Conservation (phyloP, 2,797 vertebrate genomes). For the Petrocephalus sullivani region DNA sequence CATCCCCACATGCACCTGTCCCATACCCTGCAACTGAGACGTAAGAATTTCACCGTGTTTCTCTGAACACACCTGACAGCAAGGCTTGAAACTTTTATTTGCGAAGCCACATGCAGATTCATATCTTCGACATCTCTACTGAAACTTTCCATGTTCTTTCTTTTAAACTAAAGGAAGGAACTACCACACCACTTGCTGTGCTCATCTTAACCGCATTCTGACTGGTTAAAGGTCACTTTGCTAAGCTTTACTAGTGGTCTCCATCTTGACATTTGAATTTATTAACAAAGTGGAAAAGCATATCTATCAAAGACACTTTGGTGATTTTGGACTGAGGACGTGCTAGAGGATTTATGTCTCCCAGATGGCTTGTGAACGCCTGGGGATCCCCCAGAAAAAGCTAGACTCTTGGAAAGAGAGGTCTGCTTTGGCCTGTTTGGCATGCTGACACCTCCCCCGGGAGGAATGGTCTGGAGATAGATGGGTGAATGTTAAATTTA, state of each 20-base stretch:
- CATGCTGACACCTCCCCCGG: background rate
- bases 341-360: background rate
- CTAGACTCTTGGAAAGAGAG: background rate
- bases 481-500: background rate
- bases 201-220: background rate
- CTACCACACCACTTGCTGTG: background rate
- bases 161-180: background rate
- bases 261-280: background rate
- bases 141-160: background rate
- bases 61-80: background rate
- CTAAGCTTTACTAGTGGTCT: background rate
- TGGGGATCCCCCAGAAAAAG: background rate
- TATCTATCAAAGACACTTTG: background rate
- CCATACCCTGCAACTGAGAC: background rate
- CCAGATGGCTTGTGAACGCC: background rate
- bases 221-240: conserved; percentile 6
- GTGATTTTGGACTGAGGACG: background rate
- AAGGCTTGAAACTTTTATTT: background rate
- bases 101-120: background rate
- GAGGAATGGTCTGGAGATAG: background rate
- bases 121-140: background rate
- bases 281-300: background rate
- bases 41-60: background rate
- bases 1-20: background rate
- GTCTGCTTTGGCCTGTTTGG: background rate